Evolutionary conservation across 2,113 vertebrate species (phyloP).

Genomic region (Collichthys lucidus): DNA sequence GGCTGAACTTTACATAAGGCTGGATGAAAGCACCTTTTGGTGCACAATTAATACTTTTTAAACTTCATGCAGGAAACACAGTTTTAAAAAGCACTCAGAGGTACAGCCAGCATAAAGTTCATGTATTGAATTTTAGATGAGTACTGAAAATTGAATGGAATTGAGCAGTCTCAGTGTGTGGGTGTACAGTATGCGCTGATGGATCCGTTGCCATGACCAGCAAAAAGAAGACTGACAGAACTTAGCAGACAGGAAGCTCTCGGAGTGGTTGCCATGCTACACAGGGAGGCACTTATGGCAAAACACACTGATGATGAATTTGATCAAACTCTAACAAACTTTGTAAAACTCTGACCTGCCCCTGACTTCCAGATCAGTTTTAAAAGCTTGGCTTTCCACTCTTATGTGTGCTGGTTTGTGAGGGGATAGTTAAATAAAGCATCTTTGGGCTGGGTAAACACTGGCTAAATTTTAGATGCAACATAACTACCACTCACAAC

Average conservation of each 20-base stretch:
- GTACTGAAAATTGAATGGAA: conserved; percentile 32
- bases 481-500: not conserved
- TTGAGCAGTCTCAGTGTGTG: conserved; percentile 17
- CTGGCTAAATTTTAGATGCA: not conserved
- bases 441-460: not conserved
- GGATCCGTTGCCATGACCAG: conserved; percentile 13
- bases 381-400: not conserved
- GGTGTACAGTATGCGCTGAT: conserved; percentile 22
- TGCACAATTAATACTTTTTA: conserved; percentile 4
- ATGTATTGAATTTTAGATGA: conserved; percentile 40
- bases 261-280: not conserved
- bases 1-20: not conserved
- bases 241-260: conserved; percentile 15
- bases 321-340: conserved; percentile 4
- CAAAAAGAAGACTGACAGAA: conserved; percentile 24
- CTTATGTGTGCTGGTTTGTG: not conserved
- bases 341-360: not conserved
- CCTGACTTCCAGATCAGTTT: not conserved
- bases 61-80: conserved; percentile 3
- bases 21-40: conserved; percentile 6
- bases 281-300: not conserved
- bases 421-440: not conserved
- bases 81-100: conserved; percentile 33
- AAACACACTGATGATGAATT: conserved; percentile 19
- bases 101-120: conserved; percentile 11